A percentile compares a stretch with the other conserved stretches of the same genome.
Conservation (phyloP, 1,140 invertebrate genomes). For the Prorops nasuta region DNA sequence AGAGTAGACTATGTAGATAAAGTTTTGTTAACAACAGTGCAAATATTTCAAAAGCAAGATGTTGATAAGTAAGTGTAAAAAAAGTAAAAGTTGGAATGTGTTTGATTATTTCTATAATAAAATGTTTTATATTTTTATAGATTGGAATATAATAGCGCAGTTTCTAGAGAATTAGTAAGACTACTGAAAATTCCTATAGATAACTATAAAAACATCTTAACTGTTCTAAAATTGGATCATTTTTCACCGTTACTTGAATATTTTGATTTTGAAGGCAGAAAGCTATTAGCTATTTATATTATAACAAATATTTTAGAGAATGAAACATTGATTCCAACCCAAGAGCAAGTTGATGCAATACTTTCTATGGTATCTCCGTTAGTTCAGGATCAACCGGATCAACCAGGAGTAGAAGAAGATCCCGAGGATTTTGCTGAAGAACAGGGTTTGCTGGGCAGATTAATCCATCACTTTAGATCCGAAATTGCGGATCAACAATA, state of each 20-base stretch:
- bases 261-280: slow-evolving; percentile 87
- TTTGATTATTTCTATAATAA: neutral
- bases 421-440: slow-evolving; percentile 97
- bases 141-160: slow-evolving; percentile 76
- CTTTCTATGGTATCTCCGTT: slow-evolving; percentile 81
- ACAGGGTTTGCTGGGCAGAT: slow-evolving; percentile 83
- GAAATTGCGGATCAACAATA: slow-evolving; percentile 91
- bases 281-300: slow-evolving; percentile 83
- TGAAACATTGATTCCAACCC: slow-evolving; percentile 83
- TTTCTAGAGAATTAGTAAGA: slow-evolving; percentile 89
- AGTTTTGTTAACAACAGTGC: slow-evolving; percentile 86
- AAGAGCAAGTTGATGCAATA: slow-evolving; percentile 80
- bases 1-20: slow-evolving; percentile 94
- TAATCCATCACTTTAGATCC: slow-evolving; percentile 88
- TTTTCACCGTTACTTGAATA: slow-evolving; percentile 83
- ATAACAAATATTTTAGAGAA: slow-evolving; percentile 86
- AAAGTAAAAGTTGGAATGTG: neutral
- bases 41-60: slow-evolving; percentile 79
- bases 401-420: slow-evolving; percentile 69
- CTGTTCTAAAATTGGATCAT: slow-evolving; percentile 79
- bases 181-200: slow-evolving; percentile 93
- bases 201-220: slow-evolving; percentile 90
- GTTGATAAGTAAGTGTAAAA: slow-evolving; percentile 67
- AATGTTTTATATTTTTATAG: slow-evolving; percentile 43
- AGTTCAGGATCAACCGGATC: slow-evolving; percentile 82